Base-by-base conservation (phyloP, 2,113 vertebrate species). In the Taxidea taxus region DNA sequence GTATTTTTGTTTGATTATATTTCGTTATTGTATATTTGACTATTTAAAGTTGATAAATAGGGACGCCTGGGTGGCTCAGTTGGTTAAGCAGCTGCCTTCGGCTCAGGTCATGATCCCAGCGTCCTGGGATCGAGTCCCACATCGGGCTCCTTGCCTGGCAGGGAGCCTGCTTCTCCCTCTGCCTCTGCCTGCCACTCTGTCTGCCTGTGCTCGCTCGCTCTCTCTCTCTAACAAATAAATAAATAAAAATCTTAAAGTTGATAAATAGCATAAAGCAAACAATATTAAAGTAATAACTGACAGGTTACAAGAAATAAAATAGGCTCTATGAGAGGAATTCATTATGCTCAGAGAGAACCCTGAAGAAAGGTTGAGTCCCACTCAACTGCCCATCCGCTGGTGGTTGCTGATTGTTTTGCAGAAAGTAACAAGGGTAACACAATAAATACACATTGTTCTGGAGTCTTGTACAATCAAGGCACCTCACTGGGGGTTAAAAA, bases 401-500 rank as follows among this genome's bases (percentile, higher is more conserved):
- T 44, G 95, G 75, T 49, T 95, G 37, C 87, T 7, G 12, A 92
- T 31, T 39, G 92, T 92, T 78, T 75, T 68, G 14, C 54, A 78
- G 56, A 89, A 91, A 83, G 20, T n/a, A 77, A 31, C 54, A 84
- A 72, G 31, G 37, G 25, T 29, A 96, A 90, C 80, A 4, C 9
- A 94, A 83, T 58, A 87, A 66, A 90, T n/a, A 87, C 10, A 7
- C 81, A 83, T 70, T 94, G 87, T 92, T 60, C 18, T 1, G 16
- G 66, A 91, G 70, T 83, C 78, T 51, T 54, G 89, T 68, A 78
- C 11, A 86, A 89, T 75, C 44, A 75, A 14, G 95, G 86, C 66
- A 44, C 49, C 93, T 89, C 70, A 68, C 14, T 37, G 44, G 94
- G 98, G 68, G 97, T 91, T 93, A 10, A 95, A 93, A 97, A 68